phyloP scores from a whole-genome alignment of 2,113 vertebrate species.

The Camelus bactrianus region DNA sequence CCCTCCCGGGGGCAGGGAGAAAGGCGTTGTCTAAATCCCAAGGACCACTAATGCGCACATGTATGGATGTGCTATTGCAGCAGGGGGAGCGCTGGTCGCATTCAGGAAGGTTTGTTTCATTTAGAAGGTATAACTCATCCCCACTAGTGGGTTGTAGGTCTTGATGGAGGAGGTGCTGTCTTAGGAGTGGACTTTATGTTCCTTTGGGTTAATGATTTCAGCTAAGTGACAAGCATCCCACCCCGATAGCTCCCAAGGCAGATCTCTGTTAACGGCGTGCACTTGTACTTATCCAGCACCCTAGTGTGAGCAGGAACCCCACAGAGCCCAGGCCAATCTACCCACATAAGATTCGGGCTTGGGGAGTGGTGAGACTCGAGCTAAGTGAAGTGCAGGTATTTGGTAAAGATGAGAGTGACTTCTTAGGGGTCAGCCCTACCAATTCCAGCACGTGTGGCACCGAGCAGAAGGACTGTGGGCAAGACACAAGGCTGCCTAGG shows the following conservation, averaged over 20 bases:
- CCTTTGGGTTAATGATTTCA: not conserved
- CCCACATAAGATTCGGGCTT: not conserved
- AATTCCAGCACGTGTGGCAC: not conserved
- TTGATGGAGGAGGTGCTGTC: not conserved
- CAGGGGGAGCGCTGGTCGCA: not conserved
- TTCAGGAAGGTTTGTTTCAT: not conserved
- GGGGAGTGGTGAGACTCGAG: not conserved
- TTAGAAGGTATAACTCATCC: not conserved
- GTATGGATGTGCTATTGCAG: not conserved
- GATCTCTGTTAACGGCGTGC: not conserved
- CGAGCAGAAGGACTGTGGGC: not conserved
- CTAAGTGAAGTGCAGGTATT: not conserved
- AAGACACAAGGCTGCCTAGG: not conserved
- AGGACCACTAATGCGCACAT: too few species aligned
- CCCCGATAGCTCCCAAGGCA: not conserved
- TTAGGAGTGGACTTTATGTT: not conserved
- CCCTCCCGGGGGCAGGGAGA: not conserved
- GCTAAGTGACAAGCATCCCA: not conserved
- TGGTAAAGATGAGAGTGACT: not conserved
- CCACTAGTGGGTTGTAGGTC: not conserved
- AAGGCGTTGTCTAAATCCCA: not conserved
- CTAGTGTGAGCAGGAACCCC: not conserved
- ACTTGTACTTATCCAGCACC: not conserved
- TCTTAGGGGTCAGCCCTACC: not conserved
- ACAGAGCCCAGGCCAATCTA: not conserved